Evolutionary conservation across 2,113 vertebrate species (phyloP).

Genomic region (Ameiurus melas): DNA sequence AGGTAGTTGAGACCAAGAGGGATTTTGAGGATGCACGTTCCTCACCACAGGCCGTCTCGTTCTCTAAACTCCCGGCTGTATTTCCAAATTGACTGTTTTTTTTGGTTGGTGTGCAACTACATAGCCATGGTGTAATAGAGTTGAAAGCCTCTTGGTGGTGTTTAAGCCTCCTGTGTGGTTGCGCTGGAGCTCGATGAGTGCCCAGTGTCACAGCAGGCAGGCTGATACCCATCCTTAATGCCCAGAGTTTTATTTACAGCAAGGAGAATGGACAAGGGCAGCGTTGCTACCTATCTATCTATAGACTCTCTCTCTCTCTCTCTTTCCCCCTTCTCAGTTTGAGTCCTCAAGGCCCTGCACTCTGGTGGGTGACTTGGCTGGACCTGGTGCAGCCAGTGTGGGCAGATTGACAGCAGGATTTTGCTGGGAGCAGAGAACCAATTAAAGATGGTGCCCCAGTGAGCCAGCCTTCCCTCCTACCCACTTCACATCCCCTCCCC

Average conservation of each 20-base stretch:
- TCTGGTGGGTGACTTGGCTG: background rate
- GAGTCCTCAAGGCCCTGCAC: background rate
- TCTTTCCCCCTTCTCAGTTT: slow-evolving; percentile 9
- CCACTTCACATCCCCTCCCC: background rate
- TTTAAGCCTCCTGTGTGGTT: background rate
- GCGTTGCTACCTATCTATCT: slow-evolving; percentile 8
- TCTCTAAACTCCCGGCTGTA: background rate
- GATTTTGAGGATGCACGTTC: background rate
- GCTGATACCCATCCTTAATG: background rate
- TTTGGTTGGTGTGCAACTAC: background rate
- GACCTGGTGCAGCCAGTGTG: slow-evolving; percentile 15
- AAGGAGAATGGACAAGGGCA: slow-evolving; percentile 2
- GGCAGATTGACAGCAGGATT: slow-evolving; percentile 34
- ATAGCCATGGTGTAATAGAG: background rate
- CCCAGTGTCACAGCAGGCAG: background rate
- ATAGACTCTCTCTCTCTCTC: background rate
- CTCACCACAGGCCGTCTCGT: background rate
- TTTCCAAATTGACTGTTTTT: background rate
- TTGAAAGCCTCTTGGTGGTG: background rate
- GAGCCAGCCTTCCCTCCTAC: slow-evolving; percentile 22
- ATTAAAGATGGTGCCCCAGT: slow-evolving; percentile 19
- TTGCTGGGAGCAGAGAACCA: slow-evolving; percentile 21
- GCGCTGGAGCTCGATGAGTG: background rate
- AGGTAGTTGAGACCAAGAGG: background rate
- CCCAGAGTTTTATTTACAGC: slow-evolving; percentile 30